These are phyloP conservation scores for Brevimyrus niger DNA, from an alignment of 2,113 vertebrate genomes.

Conservation along the genomic window DNA sequence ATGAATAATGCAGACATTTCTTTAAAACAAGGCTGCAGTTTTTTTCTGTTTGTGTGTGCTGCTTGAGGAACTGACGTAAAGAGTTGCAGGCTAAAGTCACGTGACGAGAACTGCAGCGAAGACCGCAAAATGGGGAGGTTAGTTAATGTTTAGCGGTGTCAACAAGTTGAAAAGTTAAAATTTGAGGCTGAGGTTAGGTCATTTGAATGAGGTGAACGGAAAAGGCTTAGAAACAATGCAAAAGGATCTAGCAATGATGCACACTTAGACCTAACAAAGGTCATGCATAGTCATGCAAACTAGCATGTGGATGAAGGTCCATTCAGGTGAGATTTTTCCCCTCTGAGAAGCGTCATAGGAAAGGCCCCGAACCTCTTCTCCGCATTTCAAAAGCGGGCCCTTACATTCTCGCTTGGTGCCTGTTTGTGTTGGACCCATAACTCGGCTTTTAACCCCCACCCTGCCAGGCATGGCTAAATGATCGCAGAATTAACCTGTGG, in stretches of 20 bases:
- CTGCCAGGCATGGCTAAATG: conserved; percentile 15
- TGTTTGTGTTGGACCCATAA: conserved; percentile 16
- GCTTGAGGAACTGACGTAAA: background rate
- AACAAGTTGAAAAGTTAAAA: background rate
- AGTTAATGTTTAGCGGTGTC: background rate
- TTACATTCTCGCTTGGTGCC: background rate
- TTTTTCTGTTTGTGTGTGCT: background rate
- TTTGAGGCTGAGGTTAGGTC: background rate
- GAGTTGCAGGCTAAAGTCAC: background rate
- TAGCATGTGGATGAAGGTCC: background rate
- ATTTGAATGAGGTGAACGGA: background rate
- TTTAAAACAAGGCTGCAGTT: background rate
- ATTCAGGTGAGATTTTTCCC: background rate
- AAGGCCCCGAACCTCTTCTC: background rate
- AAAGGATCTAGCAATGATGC: background rate
- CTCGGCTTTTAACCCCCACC: conserved; percentile 18
- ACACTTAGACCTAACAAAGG: background rate
- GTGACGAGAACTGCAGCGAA: background rate
- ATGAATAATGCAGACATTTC: background rate
- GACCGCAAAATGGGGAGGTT: background rate
- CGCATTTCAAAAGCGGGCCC: background rate
- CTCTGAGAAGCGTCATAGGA: too few species aligned
- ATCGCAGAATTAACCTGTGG: conserved; percentile 17
- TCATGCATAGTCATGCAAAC: background rate
- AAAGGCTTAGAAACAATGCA: background rate